A percentile compares a stretch with the other conserved stretches of the same genome.
Evolutionary conservation across 1,140 invertebrate genomes (phyloP).

Genomic region (Diuraphis noxia): DNA sequence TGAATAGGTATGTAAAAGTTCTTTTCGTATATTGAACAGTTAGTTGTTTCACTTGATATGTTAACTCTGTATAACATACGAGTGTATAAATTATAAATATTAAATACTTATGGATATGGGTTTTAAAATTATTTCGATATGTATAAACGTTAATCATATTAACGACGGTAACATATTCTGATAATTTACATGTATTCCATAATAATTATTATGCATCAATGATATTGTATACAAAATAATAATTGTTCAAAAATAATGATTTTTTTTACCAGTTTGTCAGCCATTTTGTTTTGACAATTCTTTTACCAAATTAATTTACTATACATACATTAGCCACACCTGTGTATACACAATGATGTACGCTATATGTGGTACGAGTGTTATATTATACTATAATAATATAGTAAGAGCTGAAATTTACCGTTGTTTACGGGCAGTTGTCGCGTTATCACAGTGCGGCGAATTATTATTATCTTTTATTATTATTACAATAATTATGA

Average conservation of each 20-base stretch:
- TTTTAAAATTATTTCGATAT: background rate
- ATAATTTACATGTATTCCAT: background rate
- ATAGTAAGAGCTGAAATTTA: background rate
- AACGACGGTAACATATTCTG: background rate
- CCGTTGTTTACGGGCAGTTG: background rate
- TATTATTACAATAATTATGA: background rate
- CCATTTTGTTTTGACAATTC: conserved; percentile 35
- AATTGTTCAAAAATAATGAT: background rate
- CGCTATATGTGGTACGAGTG: background rate
- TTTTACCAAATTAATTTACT: conserved; percentile 38
- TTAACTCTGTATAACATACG: background rate
- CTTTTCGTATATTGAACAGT: background rate
- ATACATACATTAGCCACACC: conserved; percentile 19
- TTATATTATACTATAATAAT: background rate
- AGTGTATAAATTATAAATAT: no score
- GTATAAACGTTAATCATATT: background rate
- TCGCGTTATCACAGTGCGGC: background rate
- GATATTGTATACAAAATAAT: conserved; percentile 24
- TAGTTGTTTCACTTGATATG: background rate
- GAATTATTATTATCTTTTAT: background rate
- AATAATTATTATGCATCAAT: background rate
- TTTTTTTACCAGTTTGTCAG: conserved; percentile 17
- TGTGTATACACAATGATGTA: conserved; percentile 42
- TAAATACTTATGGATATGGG: background rate
- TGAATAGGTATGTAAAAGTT: background rate